phyloP scores from a whole-genome alignment of 2,113 vertebrate genomes.

The Clupea harengus region DNA sequence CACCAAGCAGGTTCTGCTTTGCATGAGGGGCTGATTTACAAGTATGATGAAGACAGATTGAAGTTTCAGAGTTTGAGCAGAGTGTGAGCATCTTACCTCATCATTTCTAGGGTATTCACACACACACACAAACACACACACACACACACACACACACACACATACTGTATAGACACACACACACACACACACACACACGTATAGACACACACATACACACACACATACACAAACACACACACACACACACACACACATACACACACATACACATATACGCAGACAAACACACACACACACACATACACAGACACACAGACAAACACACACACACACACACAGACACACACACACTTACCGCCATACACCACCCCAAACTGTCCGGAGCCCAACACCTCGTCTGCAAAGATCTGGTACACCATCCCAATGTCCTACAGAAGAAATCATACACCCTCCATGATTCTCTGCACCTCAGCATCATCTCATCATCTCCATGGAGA shows the following conservation, averaged over 20 bases:
- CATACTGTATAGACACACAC: slow-evolving; percentile 77
- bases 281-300: too few species aligned
- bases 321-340: too few species aligned
- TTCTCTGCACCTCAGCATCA: background rate
- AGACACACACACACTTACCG: too few species aligned
- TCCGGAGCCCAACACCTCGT: slow-evolving; percentile 86
- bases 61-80: too few species aligned
- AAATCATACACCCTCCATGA: background rate
- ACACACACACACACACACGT: slow-evolving; percentile 30
- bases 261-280: too few species aligned
- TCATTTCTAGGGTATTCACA: background rate
- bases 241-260: too few species aligned
- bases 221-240: too few species aligned
- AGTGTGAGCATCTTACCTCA: too few species aligned
- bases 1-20: background rate
- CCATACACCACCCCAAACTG: slow-evolving; percentile 78
- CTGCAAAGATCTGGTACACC: slow-evolving; percentile 90
- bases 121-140: background rate
- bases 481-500: background rate
- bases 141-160: background rate
- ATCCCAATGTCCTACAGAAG: slow-evolving; percentile 80
- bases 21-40: background rate
- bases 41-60: too few species aligned
- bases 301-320: too few species aligned
- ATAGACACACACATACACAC: slow-evolving; percentile 81